Conservation (phyloP, 37 sponge, comb jelly and placozoan genomes). For the Mnemiopsis leidyi region DNA sequence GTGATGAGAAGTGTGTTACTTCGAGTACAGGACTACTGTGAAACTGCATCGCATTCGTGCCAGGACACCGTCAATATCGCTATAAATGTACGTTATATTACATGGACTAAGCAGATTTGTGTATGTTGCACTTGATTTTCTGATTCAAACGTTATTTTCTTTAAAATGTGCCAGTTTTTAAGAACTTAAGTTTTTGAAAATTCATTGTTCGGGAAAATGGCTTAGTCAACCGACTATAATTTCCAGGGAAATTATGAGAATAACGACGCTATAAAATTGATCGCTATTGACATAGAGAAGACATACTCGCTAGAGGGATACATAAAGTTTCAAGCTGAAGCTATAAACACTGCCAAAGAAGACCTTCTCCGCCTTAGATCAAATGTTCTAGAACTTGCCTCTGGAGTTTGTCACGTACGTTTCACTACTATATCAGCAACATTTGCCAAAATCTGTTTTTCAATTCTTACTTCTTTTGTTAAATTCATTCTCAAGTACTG, state of each 20-base stretch:
- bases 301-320: conserved; percentile 34
- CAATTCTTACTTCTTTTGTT: too few relatives aligned
- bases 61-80: neutral
- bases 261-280: neutral
- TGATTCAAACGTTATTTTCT: too few relatives aligned
- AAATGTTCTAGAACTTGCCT: conserved; percentile 9
- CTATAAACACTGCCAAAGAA: neutral
- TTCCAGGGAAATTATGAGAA: conserved; percentile 20
- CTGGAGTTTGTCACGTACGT: conserved; percentile 12
- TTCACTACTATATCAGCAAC: too few relatives aligned
- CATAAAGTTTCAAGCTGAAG: neutral
- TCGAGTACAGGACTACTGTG: conserved; percentile 22
- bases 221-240: too few relatives aligned
- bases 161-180: too few relatives aligned
- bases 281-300: conserved; percentile 4
- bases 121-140: neutral
- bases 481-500: too few relatives aligned
- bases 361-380: neutral
- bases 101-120: neutral
- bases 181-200: too few relatives aligned
- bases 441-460: too few relatives aligned
- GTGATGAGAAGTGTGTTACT: neutral
- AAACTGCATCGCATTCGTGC: neutral
- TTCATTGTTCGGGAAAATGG: too few relatives aligned
- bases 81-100: conserved; percentile 4